phyloP scores from a whole-genome alignment of 2,113 vertebrate species.

The Crotalus horridus region DNA sequence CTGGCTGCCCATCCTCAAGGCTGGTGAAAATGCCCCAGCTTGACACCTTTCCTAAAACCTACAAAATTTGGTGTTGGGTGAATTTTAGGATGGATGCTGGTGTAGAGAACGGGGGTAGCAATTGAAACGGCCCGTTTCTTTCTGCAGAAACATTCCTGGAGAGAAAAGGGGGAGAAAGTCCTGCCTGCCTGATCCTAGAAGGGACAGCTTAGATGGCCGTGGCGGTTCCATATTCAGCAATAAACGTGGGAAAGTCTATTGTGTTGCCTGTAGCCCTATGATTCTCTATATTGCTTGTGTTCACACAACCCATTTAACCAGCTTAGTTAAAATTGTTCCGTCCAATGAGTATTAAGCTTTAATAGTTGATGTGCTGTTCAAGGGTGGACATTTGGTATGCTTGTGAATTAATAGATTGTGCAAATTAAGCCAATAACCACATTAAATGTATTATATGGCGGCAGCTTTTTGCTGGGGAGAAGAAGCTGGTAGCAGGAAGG shows the following conservation, averaged over 20 bases:
- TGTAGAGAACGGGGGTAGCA: no score
- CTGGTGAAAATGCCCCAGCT: neutral
- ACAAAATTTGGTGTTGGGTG: neutral
- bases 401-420: neutral
- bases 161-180: neutral
- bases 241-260: neutral
- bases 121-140: neutral
- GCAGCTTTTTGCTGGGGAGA: neutral
- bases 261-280: neutral
- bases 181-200: neutral
- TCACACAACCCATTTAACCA: neutral
- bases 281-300: neutral
- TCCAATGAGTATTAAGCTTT: neutral
- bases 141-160: neutral
- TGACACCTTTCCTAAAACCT: neutral
- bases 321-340: neutral
- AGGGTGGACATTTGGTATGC: neutral
- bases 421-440: neutral
- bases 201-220: neutral
- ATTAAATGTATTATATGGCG: neutral
- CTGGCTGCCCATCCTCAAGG: neutral
- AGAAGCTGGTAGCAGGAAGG: neutral
- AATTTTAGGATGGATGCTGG: neutral
- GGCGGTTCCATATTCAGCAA: neutral
- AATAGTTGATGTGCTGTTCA: neutral